Evolutionary conservation across 2,888 invertebrate genomes (phyloP).

Genomic region (Dioctria rufipes): DNA sequence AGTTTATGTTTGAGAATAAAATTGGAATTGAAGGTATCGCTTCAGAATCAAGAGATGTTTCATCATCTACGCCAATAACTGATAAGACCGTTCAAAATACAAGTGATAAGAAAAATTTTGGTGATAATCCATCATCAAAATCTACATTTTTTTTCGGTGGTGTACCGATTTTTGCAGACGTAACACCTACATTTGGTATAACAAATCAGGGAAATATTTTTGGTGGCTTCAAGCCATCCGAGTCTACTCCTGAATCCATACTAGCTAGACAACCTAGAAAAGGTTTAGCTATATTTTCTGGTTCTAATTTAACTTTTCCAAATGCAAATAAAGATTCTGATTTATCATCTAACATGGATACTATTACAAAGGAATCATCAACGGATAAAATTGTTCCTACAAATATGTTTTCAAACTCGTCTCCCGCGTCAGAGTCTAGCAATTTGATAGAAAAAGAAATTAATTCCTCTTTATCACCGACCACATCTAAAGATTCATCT

Average conservation of each 20-base stretch:
- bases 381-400: no score
- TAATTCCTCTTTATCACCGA: no score
- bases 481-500: no score
- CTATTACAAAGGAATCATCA: no score
- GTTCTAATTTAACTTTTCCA: background rate
- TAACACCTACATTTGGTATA: conserved; percentile 49
- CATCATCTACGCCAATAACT: background rate
- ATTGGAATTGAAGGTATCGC: no score
- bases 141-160: conserved; percentile 51
- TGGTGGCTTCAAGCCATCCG: conserved; percentile 49
- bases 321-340: background rate
- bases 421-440: background rate
- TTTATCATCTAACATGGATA: no score
- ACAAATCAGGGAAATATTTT: conserved; percentile 50
- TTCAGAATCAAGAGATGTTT: no score
- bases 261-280: no score
- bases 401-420: no score
- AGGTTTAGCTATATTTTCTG: no score
- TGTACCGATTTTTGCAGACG: conserved; percentile 32
- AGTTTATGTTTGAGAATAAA: background rate
- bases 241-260: conserved; percentile 28
- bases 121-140: conserved; percentile 13
- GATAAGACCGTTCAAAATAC: background rate
- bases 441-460: background rate
- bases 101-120: conserved; percentile 45